Base-by-base conservation (phyloP, 2,888 invertebrate species). In the Hypsopygia costalis region DNA sequence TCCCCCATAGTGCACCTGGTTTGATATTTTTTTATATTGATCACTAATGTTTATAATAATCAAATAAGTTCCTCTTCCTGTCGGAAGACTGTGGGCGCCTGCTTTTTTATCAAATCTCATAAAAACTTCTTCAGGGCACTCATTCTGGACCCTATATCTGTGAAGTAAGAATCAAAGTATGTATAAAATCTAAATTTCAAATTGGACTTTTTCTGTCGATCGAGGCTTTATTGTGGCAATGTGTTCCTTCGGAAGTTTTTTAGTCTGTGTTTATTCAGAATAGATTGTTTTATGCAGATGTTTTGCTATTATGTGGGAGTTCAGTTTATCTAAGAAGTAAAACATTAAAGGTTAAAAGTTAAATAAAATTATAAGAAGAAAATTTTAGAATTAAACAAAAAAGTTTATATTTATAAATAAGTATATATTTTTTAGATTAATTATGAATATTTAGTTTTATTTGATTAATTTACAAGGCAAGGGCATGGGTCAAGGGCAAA, bases 1-100 rank as follows among this genome's bases (percentile, higher is more conserved):
- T 59, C 60, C 65, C 32, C 16, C 60, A 41, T 47, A 53, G 63
- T 58, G 73, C 87, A 88, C 88, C 87, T 88, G 87, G 87, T 79
- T 71, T 61, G 52, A 55, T 63, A 56, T 59, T 71, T 83, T 80
- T 38, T 81, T 80, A 70, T 60, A 65, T 58, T 47, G 59, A 66
- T 69, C 52, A 69, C 68, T 67, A 70, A 81, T 81, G 80, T 85
- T 81, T 83, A 76, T 81, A 74, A 81, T 85, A 85, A 87, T 83
- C 86, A 85, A 83, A 85, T 85, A 82, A 76, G 85, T 83, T 83
- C 81, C 77, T 80, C 74, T 86, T 87, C 88, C 88, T 77, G 77
- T 73, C 76, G 85, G 86, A 85, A 86, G 80, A 76, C 68, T 36
- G 71, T 61, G 68, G 85, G 82, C 81, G 85, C 82, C 76, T 61